Conservation (phyloP, 2,797 vertebrate species). For the Pitangus sulphuratus region DNA sequence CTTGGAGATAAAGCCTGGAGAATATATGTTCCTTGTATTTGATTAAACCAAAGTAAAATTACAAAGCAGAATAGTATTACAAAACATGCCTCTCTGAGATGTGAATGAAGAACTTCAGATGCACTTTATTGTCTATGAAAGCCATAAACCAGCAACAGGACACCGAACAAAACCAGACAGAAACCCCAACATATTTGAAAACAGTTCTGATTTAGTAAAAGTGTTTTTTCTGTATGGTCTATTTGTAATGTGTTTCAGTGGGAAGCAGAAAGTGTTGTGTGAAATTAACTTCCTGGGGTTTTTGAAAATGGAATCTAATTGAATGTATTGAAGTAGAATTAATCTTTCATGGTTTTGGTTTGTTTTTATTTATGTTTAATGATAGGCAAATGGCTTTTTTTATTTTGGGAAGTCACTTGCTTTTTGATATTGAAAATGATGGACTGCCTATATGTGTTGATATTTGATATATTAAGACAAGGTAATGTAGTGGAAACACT, state of each 20-base stretch:
- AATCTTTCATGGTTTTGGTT: neutral
- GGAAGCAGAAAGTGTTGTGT: neutral
- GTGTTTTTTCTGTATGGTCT: neutral
- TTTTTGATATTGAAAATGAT: neutral
- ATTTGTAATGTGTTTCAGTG: neutral
- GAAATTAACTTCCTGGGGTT: neutral
- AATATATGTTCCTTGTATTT: neutral
- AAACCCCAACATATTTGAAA: neutral
- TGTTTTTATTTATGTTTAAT: neutral
- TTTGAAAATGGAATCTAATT: neutral
- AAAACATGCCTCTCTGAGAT: neutral
- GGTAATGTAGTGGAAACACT: neutral
- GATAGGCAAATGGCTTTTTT: neutral
- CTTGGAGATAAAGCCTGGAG: neutral
- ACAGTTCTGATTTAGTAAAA: neutral
- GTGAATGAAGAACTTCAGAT: neutral
- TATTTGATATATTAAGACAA: neutral
- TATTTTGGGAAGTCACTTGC: neutral
- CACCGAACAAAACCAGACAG: neutral
- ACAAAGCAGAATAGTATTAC: neutral
- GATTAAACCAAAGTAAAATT: neutral
- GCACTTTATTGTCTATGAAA: neutral
- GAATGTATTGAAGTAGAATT: neutral
- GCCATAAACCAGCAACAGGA: neutral
- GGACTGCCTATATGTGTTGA: neutral